Evolutionary conservation across 2,888 invertebrate species (phyloP).

Genomic region (Erpobdella octoculata): DNA sequence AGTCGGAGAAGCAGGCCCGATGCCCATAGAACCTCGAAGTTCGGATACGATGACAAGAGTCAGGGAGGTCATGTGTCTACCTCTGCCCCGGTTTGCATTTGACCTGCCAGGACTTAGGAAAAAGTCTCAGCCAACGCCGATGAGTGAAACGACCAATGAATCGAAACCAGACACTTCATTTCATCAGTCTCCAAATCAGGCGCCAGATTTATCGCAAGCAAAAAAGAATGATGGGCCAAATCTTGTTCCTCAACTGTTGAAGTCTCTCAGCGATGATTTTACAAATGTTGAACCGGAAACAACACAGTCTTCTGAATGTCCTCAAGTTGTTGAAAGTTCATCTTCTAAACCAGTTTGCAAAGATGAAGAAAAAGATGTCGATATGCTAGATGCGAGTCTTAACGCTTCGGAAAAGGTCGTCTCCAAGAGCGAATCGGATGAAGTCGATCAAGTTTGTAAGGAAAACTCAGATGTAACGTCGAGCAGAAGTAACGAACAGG

Average conservation of each 20-base stretch:
- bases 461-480: neutral
- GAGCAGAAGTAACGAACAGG: too few species aligned
- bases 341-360: too few species aligned
- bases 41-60: neutral
- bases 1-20: too few species aligned
- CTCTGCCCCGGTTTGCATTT: constrained; percentile 28
- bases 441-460: too few species aligned
- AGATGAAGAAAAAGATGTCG: neutral
- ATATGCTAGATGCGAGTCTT: neutral
- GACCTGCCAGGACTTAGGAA: constrained; percentile 14
- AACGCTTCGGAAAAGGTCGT: neutral
- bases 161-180: neutral
- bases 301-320: neutral
- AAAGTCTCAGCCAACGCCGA: neutral
- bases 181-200: too few species aligned
- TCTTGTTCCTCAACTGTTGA: too few species aligned
- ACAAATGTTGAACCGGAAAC: neutral
- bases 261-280: neutral
- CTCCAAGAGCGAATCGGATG: neutral
- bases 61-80: constrained; percentile 27
- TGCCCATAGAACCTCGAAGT: constrained; percentile 9
- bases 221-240: too few species aligned
- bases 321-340: too few species aligned
- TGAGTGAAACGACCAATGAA: neutral
- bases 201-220: too few species aligned